phyloP scores from a whole-genome alignment of 35 echinoderm and acorn worm genomes.

The Ophiothrix spiculata region DNA sequence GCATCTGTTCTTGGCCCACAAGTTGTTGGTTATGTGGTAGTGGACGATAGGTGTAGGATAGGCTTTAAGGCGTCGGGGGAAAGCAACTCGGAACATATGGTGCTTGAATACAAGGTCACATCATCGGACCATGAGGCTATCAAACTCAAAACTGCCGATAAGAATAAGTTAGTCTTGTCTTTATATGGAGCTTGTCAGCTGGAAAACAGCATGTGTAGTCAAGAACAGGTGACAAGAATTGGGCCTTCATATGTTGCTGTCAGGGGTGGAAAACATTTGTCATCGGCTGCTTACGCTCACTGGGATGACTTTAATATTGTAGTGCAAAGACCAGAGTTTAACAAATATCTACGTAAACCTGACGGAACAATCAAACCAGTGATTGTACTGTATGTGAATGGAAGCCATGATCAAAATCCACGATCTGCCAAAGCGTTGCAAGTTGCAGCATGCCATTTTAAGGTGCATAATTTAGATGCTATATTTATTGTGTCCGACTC shows the following conservation, averaged over 20 bases:
- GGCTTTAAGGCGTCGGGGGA: not conserved
- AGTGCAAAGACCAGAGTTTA: conserved; percentile 5
- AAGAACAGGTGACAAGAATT: not conserved
- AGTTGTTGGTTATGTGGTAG: not conserved
- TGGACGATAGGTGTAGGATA: not conserved
- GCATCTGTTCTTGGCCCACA: not conserved
- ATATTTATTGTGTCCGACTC: not conserved
- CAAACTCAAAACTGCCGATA: not conserved
- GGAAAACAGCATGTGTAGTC: not conserved
- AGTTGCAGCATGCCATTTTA: not conserved
- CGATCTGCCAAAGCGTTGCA: not conserved
- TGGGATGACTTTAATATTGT: conserved; percentile 5
- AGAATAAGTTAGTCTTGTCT: not conserved
- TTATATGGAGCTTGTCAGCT: not conserved
- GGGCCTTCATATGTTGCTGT: not conserved
- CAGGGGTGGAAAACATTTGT: not conserved
- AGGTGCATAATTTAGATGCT: conserved; percentile 12
- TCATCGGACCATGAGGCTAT: not conserved
- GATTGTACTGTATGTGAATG: not conserved
- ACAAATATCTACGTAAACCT: not conserved
- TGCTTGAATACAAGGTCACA: not conserved
- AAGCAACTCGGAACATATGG: conserved; percentile 1
- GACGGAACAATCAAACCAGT: not conserved
- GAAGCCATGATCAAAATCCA: not conserved
- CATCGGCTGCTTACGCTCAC: not conserved